Evolutionary conservation across 2,888 invertebrate genomes (phyloP).

Genomic region (Philaethria dido): DNA sequence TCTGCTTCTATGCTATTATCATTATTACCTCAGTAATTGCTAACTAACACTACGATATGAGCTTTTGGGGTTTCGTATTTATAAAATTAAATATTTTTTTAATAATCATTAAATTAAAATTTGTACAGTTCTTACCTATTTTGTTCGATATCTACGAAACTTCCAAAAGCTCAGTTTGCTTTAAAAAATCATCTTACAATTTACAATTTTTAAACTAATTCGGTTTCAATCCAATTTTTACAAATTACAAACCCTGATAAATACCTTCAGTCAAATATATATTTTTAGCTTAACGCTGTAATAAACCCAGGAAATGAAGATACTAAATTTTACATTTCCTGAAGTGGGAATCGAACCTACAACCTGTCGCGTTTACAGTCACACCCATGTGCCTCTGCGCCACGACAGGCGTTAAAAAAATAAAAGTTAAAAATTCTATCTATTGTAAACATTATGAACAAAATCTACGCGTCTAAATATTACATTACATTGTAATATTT

Average conservation of each 20-base stretch:
- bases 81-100: background rate
- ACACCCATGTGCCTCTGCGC: too few species aligned
- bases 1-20: slow-evolving; percentile 10
- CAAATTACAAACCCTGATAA: background rate
- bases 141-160: background rate
- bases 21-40: background rate
- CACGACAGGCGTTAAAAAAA: too few species aligned
- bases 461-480: too few species aligned
- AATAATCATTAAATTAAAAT: background rate
- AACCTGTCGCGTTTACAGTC: too few species aligned
- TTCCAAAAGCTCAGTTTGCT: slow-evolving; percentile 4
- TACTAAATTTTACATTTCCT: too few species aligned
- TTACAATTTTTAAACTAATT: background rate
- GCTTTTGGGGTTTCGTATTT: background rate
- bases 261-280: background rate
- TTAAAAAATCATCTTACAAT: background rate
- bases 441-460: too few species aligned
- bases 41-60: background rate
- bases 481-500: too few species aligned
- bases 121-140: background rate
- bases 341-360: too few species aligned
- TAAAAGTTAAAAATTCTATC: too few species aligned
- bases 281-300: too few species aligned
- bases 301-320: too few species aligned
- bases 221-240: slow-evolving; percentile 10